These are phyloP conservation scores for Lithophane semibrunnea DNA, from an alignment of 2,888 invertebrate species.

Conservation along the genomic window DNA sequence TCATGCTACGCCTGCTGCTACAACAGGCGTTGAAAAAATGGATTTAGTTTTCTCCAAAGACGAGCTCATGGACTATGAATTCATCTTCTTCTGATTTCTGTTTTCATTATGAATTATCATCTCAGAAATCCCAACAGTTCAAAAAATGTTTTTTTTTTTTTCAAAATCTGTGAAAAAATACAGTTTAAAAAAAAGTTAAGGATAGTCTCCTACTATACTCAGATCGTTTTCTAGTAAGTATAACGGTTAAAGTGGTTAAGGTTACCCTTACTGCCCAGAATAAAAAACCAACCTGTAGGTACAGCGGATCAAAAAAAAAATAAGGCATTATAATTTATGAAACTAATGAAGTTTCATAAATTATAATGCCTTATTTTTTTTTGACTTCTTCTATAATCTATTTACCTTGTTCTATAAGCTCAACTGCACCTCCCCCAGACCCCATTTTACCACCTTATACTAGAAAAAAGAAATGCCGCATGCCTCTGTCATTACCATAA, in stretches of 20 bases:
- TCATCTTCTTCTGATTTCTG: not conserved
- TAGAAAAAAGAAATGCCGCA: slow-evolving; percentile 4
- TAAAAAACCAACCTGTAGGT: not conserved
- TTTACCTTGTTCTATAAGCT: not conserved
- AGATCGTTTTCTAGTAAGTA: not conserved
- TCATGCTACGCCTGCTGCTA: too few relatives aligned
- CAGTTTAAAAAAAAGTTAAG: too few relatives aligned
- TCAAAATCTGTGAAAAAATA: too few relatives aligned
- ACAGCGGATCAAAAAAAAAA: not conserved
- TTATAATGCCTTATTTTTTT: too few relatives aligned
- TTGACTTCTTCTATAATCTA: not conserved
- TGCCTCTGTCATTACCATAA: slow-evolving; percentile 38
- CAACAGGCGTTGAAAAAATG: not conserved
- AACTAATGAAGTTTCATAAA: too few relatives aligned
- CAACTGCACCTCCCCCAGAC: not conserved
- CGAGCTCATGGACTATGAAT: not conserved
- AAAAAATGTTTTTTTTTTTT: not conserved
- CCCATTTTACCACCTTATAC: not conserved
- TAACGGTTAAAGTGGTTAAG: too few relatives aligned
- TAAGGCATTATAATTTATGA: not conserved
- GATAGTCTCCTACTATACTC: too few relatives aligned
- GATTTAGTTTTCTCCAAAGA: not conserved
- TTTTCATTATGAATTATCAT: not conserved
- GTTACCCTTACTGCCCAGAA: not conserved
- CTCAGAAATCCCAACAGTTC: too few relatives aligned